Evolutionary conservation across 2,113 vertebrate species (phyloP), one percentile per base, ranked within the genome.

Genomic region (Gopherus flavomarginatus): DNA sequence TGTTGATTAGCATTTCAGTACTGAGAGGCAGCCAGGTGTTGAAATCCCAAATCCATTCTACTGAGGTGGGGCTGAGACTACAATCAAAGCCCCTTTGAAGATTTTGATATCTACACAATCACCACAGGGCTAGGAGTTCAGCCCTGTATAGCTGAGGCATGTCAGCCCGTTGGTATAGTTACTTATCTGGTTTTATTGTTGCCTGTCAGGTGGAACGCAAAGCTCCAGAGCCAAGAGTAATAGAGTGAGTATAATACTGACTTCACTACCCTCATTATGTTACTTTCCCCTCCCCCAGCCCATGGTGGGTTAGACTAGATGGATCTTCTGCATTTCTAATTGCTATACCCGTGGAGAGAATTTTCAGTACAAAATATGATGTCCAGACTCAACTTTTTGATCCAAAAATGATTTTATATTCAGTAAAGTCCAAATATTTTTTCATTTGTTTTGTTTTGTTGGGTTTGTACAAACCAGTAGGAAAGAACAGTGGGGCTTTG

Each of bases 231-330:
- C 98, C 99, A 79, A 99, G 95, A 77, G 92, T 98, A 80, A 99
- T 99, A 9, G 98, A 99, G 99, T 99, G 96, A 99, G 99, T 99
- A 93, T 4, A 4, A 24, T 52, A 7, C 87, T 49, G 38, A 3
- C 16, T 81, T 81, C 16, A 31, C 50, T 42, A 10, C 22, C 22
- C 53, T 78, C 19, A 1, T 0, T 83, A 65, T 0, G 0, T 3
- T n/a, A 83, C 26, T 59, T 82, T 53, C 47, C 69, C 31, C 56
- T 3, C 0, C 47, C 0, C 0, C 16, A 12, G 8, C 27, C 1
- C 0, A 11, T 47, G 89, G 27, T n/a, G 44, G 11, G 53, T 49
- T 42, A 47, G 19, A 29, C 2, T 65, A 85, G 21, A 54, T 38
- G 19, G 42, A 12, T 84, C 50, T 81, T 92, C 19, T 92, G 29